A percentile compares a stretch with the other conserved stretches of the same genome.
Conservation (phyloP, 2,797 vertebrate genomes). For the Paedocypris micromegethes region DNA sequence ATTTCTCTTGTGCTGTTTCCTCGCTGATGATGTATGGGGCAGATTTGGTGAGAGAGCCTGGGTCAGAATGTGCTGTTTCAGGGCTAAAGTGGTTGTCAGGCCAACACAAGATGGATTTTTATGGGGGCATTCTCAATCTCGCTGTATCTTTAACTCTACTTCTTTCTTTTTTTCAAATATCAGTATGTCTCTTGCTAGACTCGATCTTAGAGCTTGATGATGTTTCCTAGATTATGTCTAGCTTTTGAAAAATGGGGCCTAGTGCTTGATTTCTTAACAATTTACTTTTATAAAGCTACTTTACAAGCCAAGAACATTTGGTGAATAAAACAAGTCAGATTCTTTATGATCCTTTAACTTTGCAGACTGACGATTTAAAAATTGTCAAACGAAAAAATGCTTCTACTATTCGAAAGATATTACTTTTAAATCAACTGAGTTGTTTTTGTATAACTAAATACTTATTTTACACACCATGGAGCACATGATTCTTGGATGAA, state of each 20-base stretch:
- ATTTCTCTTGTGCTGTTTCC: constrained; percentile 93
- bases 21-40: constrained; percentile 80
- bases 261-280: too few relatives aligned
- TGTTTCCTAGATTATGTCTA: constrained; percentile 11
- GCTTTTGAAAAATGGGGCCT: neutral
- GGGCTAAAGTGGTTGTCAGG: constrained; percentile 77
- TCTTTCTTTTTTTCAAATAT: constrained; percentile 7
- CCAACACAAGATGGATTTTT: constrained; percentile 63
- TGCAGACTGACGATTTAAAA: too few relatives aligned
- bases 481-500: neutral
- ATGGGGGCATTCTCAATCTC: constrained; percentile 43
- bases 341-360: too few relatives aligned
- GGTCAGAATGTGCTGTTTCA: constrained; percentile 82
- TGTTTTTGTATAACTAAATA: too few relatives aligned
- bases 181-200: constrained; percentile 24
- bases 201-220: constrained; percentile 12
- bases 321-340: too few relatives aligned
- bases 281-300: neutral
- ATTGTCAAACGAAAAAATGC: too few relatives aligned
- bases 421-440: too few relatives aligned
- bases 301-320: neutral
- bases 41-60: constrained; percentile 70
- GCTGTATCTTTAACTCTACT: constrained; percentile 5
- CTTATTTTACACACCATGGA: too few relatives aligned
- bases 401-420: too few relatives aligned